Evolutionary conservation across 2,113 vertebrate genomes (phyloP).

Genomic region (Mustelus asterias): DNA sequence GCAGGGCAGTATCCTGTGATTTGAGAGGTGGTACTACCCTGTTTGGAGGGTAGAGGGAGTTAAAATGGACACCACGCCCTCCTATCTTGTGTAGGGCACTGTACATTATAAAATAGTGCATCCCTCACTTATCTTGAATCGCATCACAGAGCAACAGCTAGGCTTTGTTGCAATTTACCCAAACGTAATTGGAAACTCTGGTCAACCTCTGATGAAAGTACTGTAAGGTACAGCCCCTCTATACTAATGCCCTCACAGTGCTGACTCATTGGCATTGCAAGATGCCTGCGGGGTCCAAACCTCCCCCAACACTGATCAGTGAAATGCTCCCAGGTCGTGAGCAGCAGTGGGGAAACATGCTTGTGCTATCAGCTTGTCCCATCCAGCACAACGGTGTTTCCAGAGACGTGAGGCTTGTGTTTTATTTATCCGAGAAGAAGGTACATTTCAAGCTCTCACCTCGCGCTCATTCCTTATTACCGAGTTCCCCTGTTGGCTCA

Average conservation of each 20-base stretch:
- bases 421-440: background rate
- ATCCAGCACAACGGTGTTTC: background rate
- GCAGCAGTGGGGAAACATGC: background rate
- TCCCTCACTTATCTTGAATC: background rate
- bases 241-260: background rate
- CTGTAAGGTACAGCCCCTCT: background rate
- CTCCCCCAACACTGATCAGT: background rate
- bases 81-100: background rate
- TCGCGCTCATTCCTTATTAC: background rate
- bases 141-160: background rate
- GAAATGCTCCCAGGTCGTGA: background rate
- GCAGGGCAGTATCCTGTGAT: background rate
- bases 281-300: no score
- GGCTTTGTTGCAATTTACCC: background rate
- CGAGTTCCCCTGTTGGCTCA: background rate
- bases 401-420: background rate
- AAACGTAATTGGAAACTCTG: background rate
- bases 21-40: background rate
- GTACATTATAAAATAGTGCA: background rate
- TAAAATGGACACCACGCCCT: background rate
- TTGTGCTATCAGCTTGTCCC: background rate
- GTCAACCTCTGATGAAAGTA: background rate
- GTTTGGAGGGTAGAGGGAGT: background rate
- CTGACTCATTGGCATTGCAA: background rate
- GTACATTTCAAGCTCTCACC: background rate